Evolutionary conservation across 2,797 vertebrate species (phyloP).

Genomic region (Ciconia nigra): DNA sequence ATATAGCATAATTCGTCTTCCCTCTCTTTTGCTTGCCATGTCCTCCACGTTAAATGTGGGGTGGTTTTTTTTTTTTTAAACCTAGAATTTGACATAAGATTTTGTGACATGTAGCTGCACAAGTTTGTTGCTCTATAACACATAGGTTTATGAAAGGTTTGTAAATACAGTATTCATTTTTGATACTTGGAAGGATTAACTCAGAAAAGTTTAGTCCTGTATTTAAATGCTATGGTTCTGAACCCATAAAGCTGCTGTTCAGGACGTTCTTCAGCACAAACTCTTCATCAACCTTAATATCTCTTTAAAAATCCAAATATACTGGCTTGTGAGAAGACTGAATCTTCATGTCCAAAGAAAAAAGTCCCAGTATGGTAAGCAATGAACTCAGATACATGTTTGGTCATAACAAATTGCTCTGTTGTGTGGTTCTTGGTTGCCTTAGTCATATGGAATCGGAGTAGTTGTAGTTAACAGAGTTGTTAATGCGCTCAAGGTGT

Average conservation of each 20-base stretch:
- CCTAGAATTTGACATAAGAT: neutral
- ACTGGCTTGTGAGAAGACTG: neutral
- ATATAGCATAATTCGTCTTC: neutral
- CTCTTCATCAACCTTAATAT: neutral
- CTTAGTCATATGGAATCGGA: neutral
- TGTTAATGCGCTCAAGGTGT: neutral
- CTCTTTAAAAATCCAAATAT: neutral
- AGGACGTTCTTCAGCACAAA: neutral
- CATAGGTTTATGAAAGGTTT: neutral
- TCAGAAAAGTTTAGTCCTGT: neutral
- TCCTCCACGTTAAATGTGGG: neutral
- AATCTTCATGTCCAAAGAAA: neutral
- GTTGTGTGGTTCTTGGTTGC: neutral
- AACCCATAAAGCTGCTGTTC: neutral
- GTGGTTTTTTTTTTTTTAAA: neutral
- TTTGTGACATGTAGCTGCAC: neutral
- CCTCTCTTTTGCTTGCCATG: neutral
- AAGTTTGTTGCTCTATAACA: neutral
- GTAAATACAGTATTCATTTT: neutral
- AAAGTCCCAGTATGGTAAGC: neutral
- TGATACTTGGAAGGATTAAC: neutral
- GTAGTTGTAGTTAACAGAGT: neutral
- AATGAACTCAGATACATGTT: neutral
- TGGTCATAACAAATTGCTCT: neutral
- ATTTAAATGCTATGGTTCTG: neutral